Evolutionary conservation across 2,888 invertebrate genomes (phyloP).

Genomic region (Eilema depressum): DNA sequence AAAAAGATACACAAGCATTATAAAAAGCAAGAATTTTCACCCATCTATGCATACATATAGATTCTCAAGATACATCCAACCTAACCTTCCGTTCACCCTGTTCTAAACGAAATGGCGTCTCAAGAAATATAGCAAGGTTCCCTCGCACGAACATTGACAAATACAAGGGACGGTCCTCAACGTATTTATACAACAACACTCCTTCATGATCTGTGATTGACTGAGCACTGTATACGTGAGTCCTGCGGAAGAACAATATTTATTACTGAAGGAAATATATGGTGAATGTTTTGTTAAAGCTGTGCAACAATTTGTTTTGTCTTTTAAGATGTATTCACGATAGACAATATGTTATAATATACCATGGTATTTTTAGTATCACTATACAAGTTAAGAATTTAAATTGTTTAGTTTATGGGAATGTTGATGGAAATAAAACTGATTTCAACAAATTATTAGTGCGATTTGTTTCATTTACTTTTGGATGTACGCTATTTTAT

Average conservation of each 20-base stretch:
- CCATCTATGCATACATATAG: not conserved
- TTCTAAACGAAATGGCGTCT: conserved; percentile 17
- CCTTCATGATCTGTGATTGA: conserved; percentile 36
- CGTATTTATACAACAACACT: conserved; percentile 35
- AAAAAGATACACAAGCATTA: not conserved
- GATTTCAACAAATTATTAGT: no score
- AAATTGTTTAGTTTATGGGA: no score
- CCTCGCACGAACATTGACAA: conserved; percentile 48
- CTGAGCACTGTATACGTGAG: conserved; percentile 40
- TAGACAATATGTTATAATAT: not conserved
- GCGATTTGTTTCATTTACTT: no score
- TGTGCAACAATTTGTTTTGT: not conserved
- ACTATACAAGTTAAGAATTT: not conserved
- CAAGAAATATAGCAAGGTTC: conserved; percentile 50
- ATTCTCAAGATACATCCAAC: not conserved
- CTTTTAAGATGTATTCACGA: not conserved
- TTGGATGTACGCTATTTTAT: no score
- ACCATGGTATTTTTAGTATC: not conserved
- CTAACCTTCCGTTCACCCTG: not conserved
- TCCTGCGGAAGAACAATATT: conserved; percentile 34
- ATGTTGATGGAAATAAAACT: no score
- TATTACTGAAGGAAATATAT: conserved; percentile 16
- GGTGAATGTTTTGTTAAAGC: not conserved
- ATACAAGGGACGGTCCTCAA: conserved; percentile 39
- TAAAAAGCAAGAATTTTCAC: not conserved